Evolutionary conservation across 2,888 invertebrate genomes (phyloP), one percentile per base, ranked within the genome.

Genomic region (Amphiduros pacificus): DNA sequence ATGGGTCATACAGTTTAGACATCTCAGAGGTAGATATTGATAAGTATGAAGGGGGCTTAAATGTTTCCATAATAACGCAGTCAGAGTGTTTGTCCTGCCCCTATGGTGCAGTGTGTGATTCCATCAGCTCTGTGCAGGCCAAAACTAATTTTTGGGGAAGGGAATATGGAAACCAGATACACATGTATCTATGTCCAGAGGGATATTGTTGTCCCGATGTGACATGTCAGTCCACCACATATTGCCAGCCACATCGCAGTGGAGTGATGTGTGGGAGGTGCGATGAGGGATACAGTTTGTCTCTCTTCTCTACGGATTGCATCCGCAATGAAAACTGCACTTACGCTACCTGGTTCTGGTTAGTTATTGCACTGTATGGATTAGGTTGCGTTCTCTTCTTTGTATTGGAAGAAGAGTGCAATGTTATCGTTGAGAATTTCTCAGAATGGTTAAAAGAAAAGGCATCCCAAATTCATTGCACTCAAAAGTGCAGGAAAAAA

Each of bases 101-200:
- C 2, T 57, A 57, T 31, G 57, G 57, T 50, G 57, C 57, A 5
- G 17, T 24, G 11, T 57, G 57, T 50, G 26, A 49, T 17, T 24
- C 20, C n/a, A 17, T 31, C 9, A n/a, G n/a, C n/a, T n/a, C n/a
- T n/a, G 32, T 57, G 4, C 20, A 17, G 22, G 31, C 57, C 3
- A 57, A 57, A 26, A 32, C 57, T 14, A 57, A 57, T 44, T 57
- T 49, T 32, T 57, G 57, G 57, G 57, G 57, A 2, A 29, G 11
- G 6, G 31, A 26, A 3, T 22, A 22, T 20, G 31, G 32, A 17
- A 57, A 29, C n/a, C 29, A 27, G 17, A 44, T 57, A 3, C 11
- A 14, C 2, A 57, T 57, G 57, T 57, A 57, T 26, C 20, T 50
- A 6, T 57, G 57, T 32, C 57, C 57, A 4, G 57, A 50, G 28